Percentiles rank a stretch among this genome's conserved stretches.
Conservation (phyloP, 2,888 invertebrate genomes). For the Ctena decussata region DNA sequence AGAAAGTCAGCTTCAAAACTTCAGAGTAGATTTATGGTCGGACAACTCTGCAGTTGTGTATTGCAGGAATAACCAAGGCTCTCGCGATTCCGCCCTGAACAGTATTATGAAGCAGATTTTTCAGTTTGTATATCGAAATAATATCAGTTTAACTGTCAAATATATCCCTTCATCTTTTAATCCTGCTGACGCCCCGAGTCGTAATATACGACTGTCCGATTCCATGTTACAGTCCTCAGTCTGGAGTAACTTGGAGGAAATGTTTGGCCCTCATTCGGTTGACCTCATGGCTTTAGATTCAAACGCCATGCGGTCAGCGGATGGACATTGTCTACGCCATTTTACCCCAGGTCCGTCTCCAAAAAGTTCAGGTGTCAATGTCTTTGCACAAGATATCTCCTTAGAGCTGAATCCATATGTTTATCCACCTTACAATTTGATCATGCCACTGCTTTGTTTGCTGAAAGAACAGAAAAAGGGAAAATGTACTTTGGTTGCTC, state of each 20-base stretch:
- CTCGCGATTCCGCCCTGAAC: conserved; percentile 20
- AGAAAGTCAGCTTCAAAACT: background rate
- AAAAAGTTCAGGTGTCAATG: conserved; percentile 38
- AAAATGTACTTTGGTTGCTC: conserved; percentile 38
- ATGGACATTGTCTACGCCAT: conserved; percentile 27
- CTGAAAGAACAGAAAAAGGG: background rate
- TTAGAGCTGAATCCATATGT: conserved; percentile 47
- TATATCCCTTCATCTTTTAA: conserved; percentile 7
- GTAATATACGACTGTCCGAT: background rate
- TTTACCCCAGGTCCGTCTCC: conserved; percentile 34
- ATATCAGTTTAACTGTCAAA: conserved; percentile 7
- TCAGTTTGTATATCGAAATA: background rate
- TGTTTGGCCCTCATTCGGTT: conserved; percentile 48
- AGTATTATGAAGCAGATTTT: conserved; percentile 23
- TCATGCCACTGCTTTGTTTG: conserved; percentile 37
- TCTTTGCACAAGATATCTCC: conserved; percentile 46
- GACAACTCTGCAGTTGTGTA: conserved; percentile 39
- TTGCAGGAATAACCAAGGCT: conserved; percentile 36
- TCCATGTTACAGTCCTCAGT: background rate
- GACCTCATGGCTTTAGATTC: conserved; percentile 55
- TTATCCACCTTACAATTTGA: conserved; percentile 39
- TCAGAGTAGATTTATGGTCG: conserved; percentile 31
- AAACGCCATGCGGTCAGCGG: conserved; percentile 27
- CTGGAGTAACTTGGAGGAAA: conserved; percentile 30
- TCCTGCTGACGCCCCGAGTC: conserved; percentile 17